Percentiles rank a stretch among this genome's conserved stretches.
Conservation (phyloP, 2,888 invertebrate species). For the Epiblema foenella region DNA sequence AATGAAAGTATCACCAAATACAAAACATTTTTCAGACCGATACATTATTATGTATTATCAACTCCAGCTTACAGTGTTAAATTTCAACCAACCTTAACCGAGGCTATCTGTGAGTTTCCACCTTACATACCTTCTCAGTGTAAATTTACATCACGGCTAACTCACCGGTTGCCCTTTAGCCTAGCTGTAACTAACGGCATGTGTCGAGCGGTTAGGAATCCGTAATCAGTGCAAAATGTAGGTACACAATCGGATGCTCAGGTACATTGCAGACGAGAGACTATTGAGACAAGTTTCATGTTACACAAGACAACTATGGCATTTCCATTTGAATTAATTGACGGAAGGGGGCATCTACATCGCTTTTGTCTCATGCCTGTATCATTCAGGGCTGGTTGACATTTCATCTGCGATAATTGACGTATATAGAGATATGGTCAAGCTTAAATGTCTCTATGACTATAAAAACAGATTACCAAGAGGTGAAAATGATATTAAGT, state of each 20-base stretch:
- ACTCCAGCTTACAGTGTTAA: background rate
- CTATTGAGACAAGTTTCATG: background rate
- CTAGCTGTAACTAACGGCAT: slow-evolving; percentile 31
- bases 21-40: background rate
- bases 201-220: slow-evolving; percentile 54
- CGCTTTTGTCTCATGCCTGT: no score
- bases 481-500: no score
- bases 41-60: background rate
- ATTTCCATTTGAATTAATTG: background rate
- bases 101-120: slow-evolving; percentile 18
- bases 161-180: slow-evolving; percentile 30
- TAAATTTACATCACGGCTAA: slow-evolving; percentile 23
- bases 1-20: background rate
- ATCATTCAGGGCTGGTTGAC: no score
- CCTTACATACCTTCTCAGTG: slow-evolving; percentile 7
- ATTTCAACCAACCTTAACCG: slow-evolving; percentile 1
- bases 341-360: no score
- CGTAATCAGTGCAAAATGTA: slow-evolving; percentile 55
- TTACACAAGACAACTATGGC: background rate
- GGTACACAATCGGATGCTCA: slow-evolving; percentile 52
- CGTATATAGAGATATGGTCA: no score
- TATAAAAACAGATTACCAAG: no score
- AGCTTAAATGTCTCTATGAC: no score
- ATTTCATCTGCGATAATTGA: no score
- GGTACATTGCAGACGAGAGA: slow-evolving; percentile 48